Evolutionary conservation across 2,113 vertebrate species (phyloP), one percentile per base, ranked within the genome.

Genomic region (Rhombomys opimus): DNA sequence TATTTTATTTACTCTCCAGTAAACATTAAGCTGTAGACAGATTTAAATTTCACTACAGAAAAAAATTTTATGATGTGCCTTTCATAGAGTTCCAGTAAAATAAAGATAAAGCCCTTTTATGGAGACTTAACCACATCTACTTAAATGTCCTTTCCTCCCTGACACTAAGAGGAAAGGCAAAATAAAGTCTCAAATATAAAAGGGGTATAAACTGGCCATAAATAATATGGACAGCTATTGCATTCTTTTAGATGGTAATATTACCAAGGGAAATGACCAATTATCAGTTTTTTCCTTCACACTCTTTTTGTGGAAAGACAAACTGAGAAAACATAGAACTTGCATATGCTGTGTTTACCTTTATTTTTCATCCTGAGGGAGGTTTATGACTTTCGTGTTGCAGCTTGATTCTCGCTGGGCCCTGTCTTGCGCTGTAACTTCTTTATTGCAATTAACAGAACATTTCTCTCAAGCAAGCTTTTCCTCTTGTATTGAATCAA

Each of bases 91-190:
- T 76, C 6, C 63, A 72, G 12, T 85, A 59, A 93, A 76, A 90
- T 96, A 90, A 96, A 96, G 95, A 91, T 73, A 93, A 89, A 76
- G 25, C 50, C 61, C 82, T 85, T 92, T 41, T 32, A 27, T 54
- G 32, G 10, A 23, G 61, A 82, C 23, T 35, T 86, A 90, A 68
- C 13, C 57, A 80, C 15, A 76, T 10, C 75, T 95, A 41, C 81
- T 67, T 87, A 87, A 91, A 93, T 41, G 63, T 54, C 38, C 80
- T 3, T 32, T 61, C 72, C 38, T 78, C 46, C 12, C 12, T 84
- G 32, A 82, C 32, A 87, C 61, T 85, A 57, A 93, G 54, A 77
- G 8, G 10, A 70, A 10, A 91, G 63, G 68, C 5, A 77, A 61
- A 72, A 25, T 81, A 52, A 41, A 13, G 10, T 90, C 85, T 38